These are phyloP conservation scores for Caiman crocodilus DNA, from an alignment of 2,797 vertebrate species.

Conservation along the genomic window DNA sequence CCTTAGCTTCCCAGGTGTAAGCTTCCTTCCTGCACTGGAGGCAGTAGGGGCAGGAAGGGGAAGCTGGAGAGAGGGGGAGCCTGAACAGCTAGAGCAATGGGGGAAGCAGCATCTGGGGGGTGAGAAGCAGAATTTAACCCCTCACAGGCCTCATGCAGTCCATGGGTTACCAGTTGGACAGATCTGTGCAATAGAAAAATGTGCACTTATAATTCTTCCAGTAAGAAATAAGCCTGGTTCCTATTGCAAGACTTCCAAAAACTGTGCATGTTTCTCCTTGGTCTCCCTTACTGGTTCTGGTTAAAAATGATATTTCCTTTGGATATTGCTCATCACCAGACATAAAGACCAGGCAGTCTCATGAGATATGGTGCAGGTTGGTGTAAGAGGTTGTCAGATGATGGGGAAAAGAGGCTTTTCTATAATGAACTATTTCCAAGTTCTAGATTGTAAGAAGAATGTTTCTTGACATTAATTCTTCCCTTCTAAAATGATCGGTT, in stretches of 20 bases:
- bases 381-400: background rate
- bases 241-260: conserved; percentile 24
- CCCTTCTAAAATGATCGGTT: background rate
- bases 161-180: no score
- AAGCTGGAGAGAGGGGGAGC: no score
- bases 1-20: no score
- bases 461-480: background rate
- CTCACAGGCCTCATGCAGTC: no score
- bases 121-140: no score
- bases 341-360: background rate
- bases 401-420: background rate
- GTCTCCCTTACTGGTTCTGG: background rate
- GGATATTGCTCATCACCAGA: conserved; percentile 6
- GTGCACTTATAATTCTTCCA: background rate
- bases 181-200: background rate
- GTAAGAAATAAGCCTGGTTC: background rate
- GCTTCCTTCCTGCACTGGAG: no score
- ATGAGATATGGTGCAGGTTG: background rate
- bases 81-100: no score
- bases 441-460: background rate
- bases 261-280: conserved; percentile 19
- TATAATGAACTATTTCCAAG: background rate
- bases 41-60: no score
- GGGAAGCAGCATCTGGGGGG: no score
- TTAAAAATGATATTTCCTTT: background rate